Evolutionary conservation across 2,113 vertebrate species (phyloP).

Genomic region (Limanda limanda): DNA sequence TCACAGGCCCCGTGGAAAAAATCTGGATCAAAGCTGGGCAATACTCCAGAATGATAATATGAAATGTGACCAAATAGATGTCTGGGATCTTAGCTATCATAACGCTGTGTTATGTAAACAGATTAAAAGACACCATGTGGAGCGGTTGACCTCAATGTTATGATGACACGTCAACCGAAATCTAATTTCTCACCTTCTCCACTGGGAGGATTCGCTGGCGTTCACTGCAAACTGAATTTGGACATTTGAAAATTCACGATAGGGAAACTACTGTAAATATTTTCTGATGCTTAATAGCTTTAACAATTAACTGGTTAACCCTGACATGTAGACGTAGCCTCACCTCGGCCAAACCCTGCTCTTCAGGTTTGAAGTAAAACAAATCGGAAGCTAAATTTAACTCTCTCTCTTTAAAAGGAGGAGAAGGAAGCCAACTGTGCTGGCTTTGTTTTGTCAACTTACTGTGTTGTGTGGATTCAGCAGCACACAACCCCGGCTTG

Average conservation of each 20-base stretch:
- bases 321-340: no score
- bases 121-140: neutral
- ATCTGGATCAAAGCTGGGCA: slow-evolving; percentile 2
- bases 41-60: neutral
- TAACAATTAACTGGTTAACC: no score
- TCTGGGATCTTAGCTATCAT: neutral
- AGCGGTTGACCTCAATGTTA: neutral
- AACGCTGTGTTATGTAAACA: neutral
- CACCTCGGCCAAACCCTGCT: neutral
- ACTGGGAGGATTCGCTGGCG: no score
- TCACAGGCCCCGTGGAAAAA: neutral
- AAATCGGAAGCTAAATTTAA: neutral
- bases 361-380: neutral
- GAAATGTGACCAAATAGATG: neutral
- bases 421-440: neutral
- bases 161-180: neutral
- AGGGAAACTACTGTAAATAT: no score
- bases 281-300: no score
- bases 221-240: neutral
- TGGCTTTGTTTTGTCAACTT: slow-evolving; percentile 37
- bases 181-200: neutral
- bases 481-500: no score
- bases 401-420: neutral
- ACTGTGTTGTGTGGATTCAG: slow-evolving; percentile 31
- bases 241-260: neutral